Evolutionary conservation across 2,113 vertebrate genomes (phyloP), one percentile per base, ranked within the genome.

Genomic region (Pontoporia blainvillei): DNA sequence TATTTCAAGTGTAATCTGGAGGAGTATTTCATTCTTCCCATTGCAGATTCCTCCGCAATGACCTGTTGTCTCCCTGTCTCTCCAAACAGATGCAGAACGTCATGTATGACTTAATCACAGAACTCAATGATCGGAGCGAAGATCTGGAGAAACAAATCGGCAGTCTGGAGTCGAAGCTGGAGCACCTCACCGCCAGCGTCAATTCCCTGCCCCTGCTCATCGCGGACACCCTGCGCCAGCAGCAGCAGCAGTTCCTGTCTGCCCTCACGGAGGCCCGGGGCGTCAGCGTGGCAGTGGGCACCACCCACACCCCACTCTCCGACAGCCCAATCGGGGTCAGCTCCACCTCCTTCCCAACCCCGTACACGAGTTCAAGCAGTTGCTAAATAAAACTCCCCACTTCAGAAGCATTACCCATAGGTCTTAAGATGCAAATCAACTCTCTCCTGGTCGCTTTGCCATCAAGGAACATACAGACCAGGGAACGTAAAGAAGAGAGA

Each of bases 81-180:
- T 39, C 90, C 52, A 27, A 46, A 0, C 96, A 99, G 99, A 99
- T 99, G 99, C 99, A 99, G 98, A 99, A 99, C 0, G 99, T 99
- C 98, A 99, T 99, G 99, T 99, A 99, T 5, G 99, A 99, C 98
- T 99, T 99, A 81, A 99, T 99, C 99, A 99, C 99, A 0, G 99
- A 99, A 96, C 99, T 99, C 91, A 99, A 99, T 1, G 99, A 99
- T 86, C 99, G 99, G 97, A 99, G 99, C 0, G 99, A 99, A 98
- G 99, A 99, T 98, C 97, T 99, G 98, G 99, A 99, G 98, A 99
- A 99, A 85, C 99, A 99, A 98, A 99, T 99, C n/a, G 98, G 99
- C 78, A 99, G 99, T 94, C 98, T 99, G 98, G 99, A 99, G 97
- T 98, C 99, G 90, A 99, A 99, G 90, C 99, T 99, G 98, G 99